Base-by-base conservation (phyloP, 2,888 invertebrate genomes). In the Endomychus coccineus region DNA sequence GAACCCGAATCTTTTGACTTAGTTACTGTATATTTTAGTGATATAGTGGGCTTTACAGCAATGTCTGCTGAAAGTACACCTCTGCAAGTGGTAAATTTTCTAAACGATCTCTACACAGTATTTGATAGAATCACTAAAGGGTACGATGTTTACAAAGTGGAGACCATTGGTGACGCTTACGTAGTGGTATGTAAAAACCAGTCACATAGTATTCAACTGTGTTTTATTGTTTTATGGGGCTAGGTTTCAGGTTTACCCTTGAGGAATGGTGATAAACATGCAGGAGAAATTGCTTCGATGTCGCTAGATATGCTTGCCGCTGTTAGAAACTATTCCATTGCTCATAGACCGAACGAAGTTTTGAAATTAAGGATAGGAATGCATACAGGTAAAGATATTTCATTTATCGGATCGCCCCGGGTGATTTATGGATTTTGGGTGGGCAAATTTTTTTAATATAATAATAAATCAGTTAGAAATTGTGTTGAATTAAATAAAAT, bases 81-180 rank as follows among this genome's bases (percentile, higher is more conserved):
- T 34, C 74, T 67, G 6, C 61, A 83, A 78, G 83, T 97, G 55
- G 96, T 97, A 35, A 91, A 90, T 67, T 94, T 97, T 67, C 77
- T 97, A 45, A 97, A 97, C 71, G 95, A 96, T 69, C 77, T 97
- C 61, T 97, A 97, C 70, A 96, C 96, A 30, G 79, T 92, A 48
- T 97, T 97, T 67, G 96, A 97, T 70, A 77, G 86, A 54, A 92
- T 96, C 58, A 95, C 96, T 53, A 84, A 89, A 66, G 89, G 91
- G 55, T 97, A 94, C 64, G 94, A 96, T 62, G 97, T 97, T 27
- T 97, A 97, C 66, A 97, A 97, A 70, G 96, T 96, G 43, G 91
- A 92, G 70, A 92, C 91, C 24, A 92, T 92, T 43, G 92, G 92
- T 16, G 87, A 88, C 58, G 80, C 80, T 2, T 80, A 80, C 58